These are phyloP conservation scores for Scalopus aquaticus DNA, from an alignment of 2,113 vertebrate genomes.

Conservation along the genomic window DNA sequence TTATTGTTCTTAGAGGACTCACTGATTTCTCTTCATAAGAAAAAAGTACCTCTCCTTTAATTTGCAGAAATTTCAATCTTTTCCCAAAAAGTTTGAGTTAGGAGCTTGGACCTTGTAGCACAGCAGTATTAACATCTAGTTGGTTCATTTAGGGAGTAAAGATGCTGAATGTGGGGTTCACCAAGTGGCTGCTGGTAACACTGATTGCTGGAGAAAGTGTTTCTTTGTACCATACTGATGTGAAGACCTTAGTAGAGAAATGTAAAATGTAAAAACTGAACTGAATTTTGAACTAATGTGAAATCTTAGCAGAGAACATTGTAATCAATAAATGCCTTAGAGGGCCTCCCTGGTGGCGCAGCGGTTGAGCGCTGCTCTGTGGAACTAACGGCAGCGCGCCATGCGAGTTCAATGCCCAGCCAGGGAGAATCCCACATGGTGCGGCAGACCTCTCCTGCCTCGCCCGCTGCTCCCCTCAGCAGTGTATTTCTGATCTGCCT, in stretches of 20 bases:
- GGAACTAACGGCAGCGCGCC: too few relatives aligned
- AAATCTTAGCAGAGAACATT: slow-evolving; percentile 84
- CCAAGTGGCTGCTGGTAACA: slow-evolving; percentile 76
- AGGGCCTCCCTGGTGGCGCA: slow-evolving; percentile 53
- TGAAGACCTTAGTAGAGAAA: slow-evolving; percentile 73
- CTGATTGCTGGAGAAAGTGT: slow-evolving; percentile 79
- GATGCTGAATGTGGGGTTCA: slow-evolving; percentile 80
- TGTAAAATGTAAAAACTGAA: slow-evolving; percentile 73
- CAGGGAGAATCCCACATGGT: too few relatives aligned
- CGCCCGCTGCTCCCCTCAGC: too few relatives aligned
- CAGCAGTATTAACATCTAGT: slow-evolving; percentile 85
- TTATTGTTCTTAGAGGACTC: slow-evolving; percentile 89
- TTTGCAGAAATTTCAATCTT: slow-evolving; percentile 89
- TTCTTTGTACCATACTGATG: slow-evolving; percentile 68
- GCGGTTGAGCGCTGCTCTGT: too few relatives aligned
- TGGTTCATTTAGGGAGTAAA: slow-evolving; percentile 82
- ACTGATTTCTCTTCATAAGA: slow-evolving; percentile 88
- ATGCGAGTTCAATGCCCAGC: too few relatives aligned
- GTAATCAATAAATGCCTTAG: slow-evolving; percentile 87
- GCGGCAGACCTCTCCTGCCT: too few relatives aligned
- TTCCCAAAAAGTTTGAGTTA: slow-evolving; percentile 72
- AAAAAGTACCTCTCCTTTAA: slow-evolving; percentile 90
- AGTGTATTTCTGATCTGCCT: too few relatives aligned
- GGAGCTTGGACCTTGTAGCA: slow-evolving; percentile 84
- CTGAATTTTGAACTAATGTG: slow-evolving; percentile 83